These are phyloP conservation scores for Pecten maximus DNA, from an alignment of 2,888 invertebrate species.

Conservation along the genomic window DNA sequence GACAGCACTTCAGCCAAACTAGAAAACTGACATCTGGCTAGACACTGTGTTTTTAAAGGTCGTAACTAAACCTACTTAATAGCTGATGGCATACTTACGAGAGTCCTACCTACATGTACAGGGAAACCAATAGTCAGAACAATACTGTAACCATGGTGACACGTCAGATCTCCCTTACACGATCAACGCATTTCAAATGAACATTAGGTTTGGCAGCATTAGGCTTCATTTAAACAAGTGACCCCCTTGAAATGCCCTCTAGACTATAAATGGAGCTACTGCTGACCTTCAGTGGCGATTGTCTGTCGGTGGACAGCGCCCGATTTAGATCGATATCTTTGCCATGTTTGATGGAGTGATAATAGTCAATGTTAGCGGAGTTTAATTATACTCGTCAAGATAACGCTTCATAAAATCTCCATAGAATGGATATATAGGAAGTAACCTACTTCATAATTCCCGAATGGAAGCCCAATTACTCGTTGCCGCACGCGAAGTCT, in stretches of 20 bases:
- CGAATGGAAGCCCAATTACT: constrained; percentile 22
- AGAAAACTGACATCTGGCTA: background rate
- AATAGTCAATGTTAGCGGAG: constrained; percentile 21
- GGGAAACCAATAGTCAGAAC: background rate
- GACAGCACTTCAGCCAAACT: too few relatives aligned
- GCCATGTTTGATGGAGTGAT: constrained; percentile 17
- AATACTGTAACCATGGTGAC: background rate
- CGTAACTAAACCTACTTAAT: constrained; percentile 14
- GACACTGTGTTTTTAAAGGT: background rate
- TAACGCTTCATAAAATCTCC: constrained; percentile 21
- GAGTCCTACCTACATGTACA: background rate
- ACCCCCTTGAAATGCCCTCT: constrained; percentile 28
- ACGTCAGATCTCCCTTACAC: background rate
- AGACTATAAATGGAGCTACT: background rate
- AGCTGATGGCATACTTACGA: background rate
- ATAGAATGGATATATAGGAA: background rate
- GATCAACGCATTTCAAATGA: constrained; percentile 7
- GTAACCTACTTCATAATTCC: constrained; percentile 29
- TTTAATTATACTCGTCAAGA: constrained; percentile 17
- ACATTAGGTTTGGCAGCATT: background rate
- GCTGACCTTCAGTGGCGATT: background rate
- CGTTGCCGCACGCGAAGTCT: background rate
- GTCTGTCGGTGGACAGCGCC: background rate
- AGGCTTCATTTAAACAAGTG: constrained; percentile 20
- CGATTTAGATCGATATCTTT: constrained; percentile 4